Base-by-base conservation (phyloP, 2,113 vertebrate species). In the Carassius auratus region DNA sequence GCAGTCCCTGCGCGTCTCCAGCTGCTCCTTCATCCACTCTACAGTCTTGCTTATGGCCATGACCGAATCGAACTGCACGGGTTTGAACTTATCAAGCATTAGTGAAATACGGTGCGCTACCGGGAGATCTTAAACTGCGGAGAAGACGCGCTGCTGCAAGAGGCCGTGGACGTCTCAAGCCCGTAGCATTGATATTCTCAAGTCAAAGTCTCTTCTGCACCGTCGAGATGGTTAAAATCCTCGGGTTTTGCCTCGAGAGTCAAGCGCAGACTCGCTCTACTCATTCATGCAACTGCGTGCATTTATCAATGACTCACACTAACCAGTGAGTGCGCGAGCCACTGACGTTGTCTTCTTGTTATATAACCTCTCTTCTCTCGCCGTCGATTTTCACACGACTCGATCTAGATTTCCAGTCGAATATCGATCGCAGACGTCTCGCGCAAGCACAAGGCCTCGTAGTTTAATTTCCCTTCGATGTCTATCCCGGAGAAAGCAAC, bases 61-160 rank as follows among this genome's bases (percentile, higher is more conserved):
- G 84, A 90, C 96, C 93, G 97, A 94, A 90, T 96, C 96, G 92
- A 96, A 94, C 93, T 95, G 95, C 90, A 95, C 96, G 95, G 96
- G 96, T 94, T 95, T 96, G 85, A 98, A 94, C 94, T 96, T 98
- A 95, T 99, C 98, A 87, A 98, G 96, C 98, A 99, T 99, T 95
- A 88, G 91, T 94, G 52, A 76, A 81, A 84, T 74, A 66, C 30
- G 30, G 64, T 84, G 38, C 48, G 52, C 59, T 26, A 64, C 55
- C 14, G 75, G 14, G 71, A 48, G 17, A 45, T 15, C 30, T 81
- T 61, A 81, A 81, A 76, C 21, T 3, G n/a, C 73, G 59, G 84
- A 69, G 42, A 61, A 55, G 50, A 23, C 75, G 59, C 52, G 36
- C 33, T 38, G 57, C 3, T 38, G 45, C 4, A 50, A 64, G 68